Evolutionary conservation across 1,140 invertebrate species (phyloP), one percentile per base, ranked within the genome.

Genomic region (Colletes gigas): DNA sequence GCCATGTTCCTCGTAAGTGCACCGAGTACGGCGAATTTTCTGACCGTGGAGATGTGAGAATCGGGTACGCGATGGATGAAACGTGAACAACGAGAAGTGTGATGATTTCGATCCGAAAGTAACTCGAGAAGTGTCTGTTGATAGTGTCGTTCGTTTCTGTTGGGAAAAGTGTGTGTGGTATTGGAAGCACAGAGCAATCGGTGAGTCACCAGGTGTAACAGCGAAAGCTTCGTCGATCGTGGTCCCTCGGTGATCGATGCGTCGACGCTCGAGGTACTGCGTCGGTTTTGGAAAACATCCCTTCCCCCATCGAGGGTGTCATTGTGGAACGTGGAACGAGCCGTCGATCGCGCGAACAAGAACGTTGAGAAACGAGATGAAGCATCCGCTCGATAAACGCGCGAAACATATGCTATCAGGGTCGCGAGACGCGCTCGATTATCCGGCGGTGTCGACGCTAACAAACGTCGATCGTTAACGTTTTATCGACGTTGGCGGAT

Each of bases 401-500:
- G 44, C 17, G 57, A 52, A 78, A 79, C 83, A 82, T 82, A 82
- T 82, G 79, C 72, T 85, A 82, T 78, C 83, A n/a, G 59, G 71
- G 8, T 52, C 17, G 55, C 12, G 39, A 57, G 7, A 9, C 17
- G 44, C 10, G 55, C 52, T 17, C 69, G 84, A 74, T 84, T 85
- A 82, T 78, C 30, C 69, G 6, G 57, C 44, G 4, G 10, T 41
- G 30, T 3, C 14, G 14, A 69, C 47, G 83, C 84, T 84, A 77
- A 79, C 69, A 41, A 9, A 14, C 44, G 6, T 44, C 63, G 65
- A 55, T 77, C 19, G 50, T 0, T 17, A 21, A 21, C 63, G 66
- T 72, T 84, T 85, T 62, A 67, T 77, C 47, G 67, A 17, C 47
- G 41, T 69, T 15, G 54, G 52, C 52, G 19, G 55, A 4, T 0